phyloP scores from a whole-genome alignment of 2,797 vertebrate genomes.

The Eidolon dupreanum region DNA sequence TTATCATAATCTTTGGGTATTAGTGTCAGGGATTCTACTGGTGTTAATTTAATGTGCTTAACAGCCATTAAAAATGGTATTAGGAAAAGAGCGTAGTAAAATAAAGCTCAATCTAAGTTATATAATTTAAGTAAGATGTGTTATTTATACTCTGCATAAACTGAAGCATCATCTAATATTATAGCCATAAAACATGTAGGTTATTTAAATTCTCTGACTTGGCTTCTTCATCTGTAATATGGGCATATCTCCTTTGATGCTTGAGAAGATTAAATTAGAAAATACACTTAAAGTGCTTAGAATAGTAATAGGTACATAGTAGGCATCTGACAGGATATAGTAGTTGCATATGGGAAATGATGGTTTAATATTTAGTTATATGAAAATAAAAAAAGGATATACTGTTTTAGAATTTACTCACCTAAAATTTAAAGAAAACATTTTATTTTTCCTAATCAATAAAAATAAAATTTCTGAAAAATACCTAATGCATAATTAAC shows the following conservation, averaged over 20 bases:
- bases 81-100: not conserved
- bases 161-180: not conserved
- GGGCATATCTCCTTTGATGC: not conserved
- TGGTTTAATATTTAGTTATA: not conserved
- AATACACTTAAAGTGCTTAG: not conserved
- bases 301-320: not conserved
- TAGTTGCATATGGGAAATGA: not conserved
- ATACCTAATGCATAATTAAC: not conserved
- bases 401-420: not conserved
- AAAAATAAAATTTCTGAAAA: slow-evolving; percentile 32
- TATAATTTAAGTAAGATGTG: not conserved
- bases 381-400: not conserved
- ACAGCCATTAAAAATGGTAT: not conserved
- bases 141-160: not conserved
- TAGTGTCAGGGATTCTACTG: slow-evolving; percentile 43
- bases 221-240: not conserved
- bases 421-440: slow-evolving; percentile 13
- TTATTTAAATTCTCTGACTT: not conserved
- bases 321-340: not conserved
- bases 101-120: not conserved
- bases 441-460: slow-evolving; percentile 14
- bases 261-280: slow-evolving; percentile 18
- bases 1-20: slow-evolving; percentile 22
- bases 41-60: not conserved
- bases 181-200: not conserved